Conservation (phyloP, 2,113 vertebrate genomes). For the Chamaea fasciata region DNA sequence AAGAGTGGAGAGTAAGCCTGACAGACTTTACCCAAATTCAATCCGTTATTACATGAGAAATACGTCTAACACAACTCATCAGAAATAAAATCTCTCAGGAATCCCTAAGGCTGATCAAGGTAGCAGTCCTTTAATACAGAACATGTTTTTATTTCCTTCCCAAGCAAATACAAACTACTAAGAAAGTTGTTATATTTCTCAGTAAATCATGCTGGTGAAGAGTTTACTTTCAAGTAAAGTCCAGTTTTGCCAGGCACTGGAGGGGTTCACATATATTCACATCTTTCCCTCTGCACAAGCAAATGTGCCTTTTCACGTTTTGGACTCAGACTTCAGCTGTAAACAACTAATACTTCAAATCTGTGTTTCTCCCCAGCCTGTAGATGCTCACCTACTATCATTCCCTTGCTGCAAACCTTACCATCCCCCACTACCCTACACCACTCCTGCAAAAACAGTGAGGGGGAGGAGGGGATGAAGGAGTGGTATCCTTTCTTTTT, state of each 20-base stretch:
- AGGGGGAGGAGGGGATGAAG: neutral
- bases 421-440: neutral
- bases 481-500: neutral
- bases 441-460: neutral
- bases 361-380: neutral
- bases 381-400: neutral
- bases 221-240: neutral
- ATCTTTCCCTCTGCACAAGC: neutral
- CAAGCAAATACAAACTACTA: neutral
- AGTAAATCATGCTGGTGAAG: neutral
- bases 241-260: neutral
- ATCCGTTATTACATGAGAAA: neutral
- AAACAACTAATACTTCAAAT: neutral
- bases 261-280: neutral
- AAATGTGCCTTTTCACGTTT: neutral
- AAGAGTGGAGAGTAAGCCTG: neutral
- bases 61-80: neutral
- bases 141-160: neutral
- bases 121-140: neutral
- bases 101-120: neutral
- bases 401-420: neutral
- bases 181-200: neutral
- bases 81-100: neutral
- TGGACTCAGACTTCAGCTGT: neutral
- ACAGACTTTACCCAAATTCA: neutral